Evolutionary conservation across 1,140 invertebrate species (phyloP).

Genomic region (Zophobas atratus): DNA sequence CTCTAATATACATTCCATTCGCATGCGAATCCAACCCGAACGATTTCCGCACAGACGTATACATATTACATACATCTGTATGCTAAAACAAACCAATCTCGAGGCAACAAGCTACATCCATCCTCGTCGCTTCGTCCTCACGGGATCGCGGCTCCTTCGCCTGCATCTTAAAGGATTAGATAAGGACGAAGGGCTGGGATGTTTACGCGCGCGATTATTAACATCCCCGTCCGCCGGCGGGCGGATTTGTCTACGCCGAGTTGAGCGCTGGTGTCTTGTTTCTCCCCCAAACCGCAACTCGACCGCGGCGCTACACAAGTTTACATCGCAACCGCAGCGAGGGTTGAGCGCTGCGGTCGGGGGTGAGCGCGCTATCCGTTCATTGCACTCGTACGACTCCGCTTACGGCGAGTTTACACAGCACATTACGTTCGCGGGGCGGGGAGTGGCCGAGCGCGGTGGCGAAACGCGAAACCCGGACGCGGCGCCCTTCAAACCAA

Average conservation of each 20-base stretch:
- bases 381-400: conserved; percentile 41
- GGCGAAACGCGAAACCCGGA: too few species aligned
- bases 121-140: conserved; percentile 35
- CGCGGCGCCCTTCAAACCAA: too few species aligned
- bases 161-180: conserved; percentile 25
- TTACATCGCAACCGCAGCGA: conserved; percentile 58
- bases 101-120: conserved; percentile 59
- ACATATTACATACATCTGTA: conserved; percentile 63
- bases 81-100: conserved; percentile 63
- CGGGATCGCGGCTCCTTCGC: conserved; percentile 4
- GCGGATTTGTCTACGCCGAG: conserved; percentile 56
- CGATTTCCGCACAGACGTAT: conserved; percentile 56
- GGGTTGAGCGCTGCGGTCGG: conserved; percentile 51
- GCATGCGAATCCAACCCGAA: conserved; percentile 49
- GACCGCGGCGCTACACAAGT: conserved; percentile 59
- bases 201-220: conserved; percentile 59
- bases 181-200: conserved; percentile 41
- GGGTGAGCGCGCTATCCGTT: conserved; percentile 48
- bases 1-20: conserved; percentile 51
- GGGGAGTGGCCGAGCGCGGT: too few species aligned
- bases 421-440: conserved; percentile 2
- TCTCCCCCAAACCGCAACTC: conserved; percentile 56
- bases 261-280: conserved; percentile 53
- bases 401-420: conserved; percentile 27
- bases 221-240: conserved; percentile 54